A percentile compares a stretch with the other conserved stretches of the same genome.
Evolutionary conservation across 2,888 invertebrate species (phyloP).

Genomic region (Drosophila recens): DNA sequence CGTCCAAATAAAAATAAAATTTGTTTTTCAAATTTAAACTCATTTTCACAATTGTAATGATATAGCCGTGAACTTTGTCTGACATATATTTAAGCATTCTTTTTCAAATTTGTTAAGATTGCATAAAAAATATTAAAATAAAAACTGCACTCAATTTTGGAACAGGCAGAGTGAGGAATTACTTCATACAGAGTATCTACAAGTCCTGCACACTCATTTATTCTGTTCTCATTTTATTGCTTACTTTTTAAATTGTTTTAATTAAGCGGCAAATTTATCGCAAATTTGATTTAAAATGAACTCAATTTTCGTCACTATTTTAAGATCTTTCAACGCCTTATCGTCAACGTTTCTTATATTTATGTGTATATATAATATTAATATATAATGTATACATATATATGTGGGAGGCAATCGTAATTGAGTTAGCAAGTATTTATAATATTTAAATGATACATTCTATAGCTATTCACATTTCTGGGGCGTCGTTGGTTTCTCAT

Average conservation of each 20-base stretch:
- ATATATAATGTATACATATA: background rate
- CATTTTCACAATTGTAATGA: background rate
- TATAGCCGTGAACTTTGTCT: background rate
- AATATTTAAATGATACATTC: background rate
- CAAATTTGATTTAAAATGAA: conserved; percentile 31
- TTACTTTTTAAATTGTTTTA: conserved; percentile 45
- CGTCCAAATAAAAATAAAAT: background rate
- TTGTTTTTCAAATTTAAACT: background rate
- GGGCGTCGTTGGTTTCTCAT: conserved; percentile 50
- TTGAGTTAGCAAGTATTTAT: conserved; percentile 15
- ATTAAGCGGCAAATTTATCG: conserved; percentile 69
- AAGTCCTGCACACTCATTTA: background rate
- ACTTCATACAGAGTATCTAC: background rate
- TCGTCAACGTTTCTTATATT: conserved; percentile 14
- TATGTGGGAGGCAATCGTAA: conserved; percentile 12
- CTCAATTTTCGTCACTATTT: conserved; percentile 33
- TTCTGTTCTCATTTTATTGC: conserved; percentile 4
- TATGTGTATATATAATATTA: background rate
- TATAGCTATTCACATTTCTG: conserved; percentile 12
- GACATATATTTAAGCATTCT: background rate
- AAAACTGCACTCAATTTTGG: no score
- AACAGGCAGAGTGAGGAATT: background rate
- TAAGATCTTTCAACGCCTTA: conserved; percentile 31
- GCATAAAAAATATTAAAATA: no score
- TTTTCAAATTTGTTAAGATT: no score